Evolutionary conservation across 2,113 vertebrate species (phyloP), one percentile per base, ranked within the genome.

Genomic region (Lophura nycthemera): DNA sequence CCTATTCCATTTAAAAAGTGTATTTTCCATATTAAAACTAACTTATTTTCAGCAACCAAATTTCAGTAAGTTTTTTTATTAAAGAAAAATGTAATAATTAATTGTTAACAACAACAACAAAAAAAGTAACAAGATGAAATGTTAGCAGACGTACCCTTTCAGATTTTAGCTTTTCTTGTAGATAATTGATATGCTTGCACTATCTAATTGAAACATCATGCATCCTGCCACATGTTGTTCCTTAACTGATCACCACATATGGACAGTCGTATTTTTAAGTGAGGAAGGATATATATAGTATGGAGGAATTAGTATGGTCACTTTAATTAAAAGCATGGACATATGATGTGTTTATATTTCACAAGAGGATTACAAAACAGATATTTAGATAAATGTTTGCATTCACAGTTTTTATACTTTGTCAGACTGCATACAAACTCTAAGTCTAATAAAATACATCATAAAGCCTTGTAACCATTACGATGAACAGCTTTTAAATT

Each of bases 121-220:
- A 74, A 29, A 21, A 75, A 54, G 5, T 45, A 70, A 6, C 7
- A 48, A 60, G 57, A 65, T 40, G 2, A 81, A 80, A 66, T 32
- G 4, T 67, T 67, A 74, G 30, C 40, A 90, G 27, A 32, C 3
- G 5, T 30, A 36, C 11, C 61, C 18, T 38, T 67, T 20, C 29
- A 61, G 70, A 76, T 24, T 77, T 73, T 50, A 80, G 48, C 9
- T 83, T 63, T 70, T 84, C 40, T 71, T 65, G 43, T 27, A 80
- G 84, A 69, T 45, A 80, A 93, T 75, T 72, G 90, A 60, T 18
- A 83, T 24, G 34, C 11, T 63, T 47, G n/a, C 6, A 75, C 43
- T 89, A 75, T 70, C 61, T 83, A 95, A 92, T 13, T 61, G 69
- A 93, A 93, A 93, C 73, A 82, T 83, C 66, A 50, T 66, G 57